A percentile compares a stretch with the other conserved stretches of the same genome.
Evolutionary conservation across 2,797 vertebrate species (phyloP).

Genomic region (Halcyon leucocephala): DNA sequence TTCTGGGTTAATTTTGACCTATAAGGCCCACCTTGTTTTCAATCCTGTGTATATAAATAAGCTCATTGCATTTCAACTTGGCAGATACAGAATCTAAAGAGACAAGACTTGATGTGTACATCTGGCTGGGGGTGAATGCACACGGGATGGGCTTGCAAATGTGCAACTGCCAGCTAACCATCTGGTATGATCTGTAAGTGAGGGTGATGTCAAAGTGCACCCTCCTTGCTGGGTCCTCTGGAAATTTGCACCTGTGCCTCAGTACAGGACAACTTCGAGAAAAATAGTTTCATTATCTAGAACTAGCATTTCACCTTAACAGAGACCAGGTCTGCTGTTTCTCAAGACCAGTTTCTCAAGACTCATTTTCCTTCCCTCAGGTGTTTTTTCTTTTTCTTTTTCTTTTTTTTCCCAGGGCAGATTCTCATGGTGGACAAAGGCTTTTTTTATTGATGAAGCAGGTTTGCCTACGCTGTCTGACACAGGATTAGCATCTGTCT

Average conservation of each 20-base stretch:
- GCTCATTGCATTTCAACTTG: slow-evolving; percentile 26
- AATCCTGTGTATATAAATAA: slow-evolving; percentile 20
- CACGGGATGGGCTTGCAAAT: slow-evolving; percentile 42
- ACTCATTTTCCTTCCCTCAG: neutral
- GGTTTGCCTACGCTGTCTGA: neutral
- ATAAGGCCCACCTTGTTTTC: neutral
- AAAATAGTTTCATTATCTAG: slow-evolving; percentile 4
- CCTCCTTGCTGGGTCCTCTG: neutral
- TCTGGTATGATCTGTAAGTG: slow-evolving; percentile 55
- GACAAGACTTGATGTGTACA: slow-evolving; percentile 54
- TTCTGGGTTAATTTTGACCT: slow-evolving; percentile 35
- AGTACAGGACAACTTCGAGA: neutral
- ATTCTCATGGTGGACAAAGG: neutral
- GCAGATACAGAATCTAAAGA: slow-evolving; percentile 30
- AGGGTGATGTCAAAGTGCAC: slow-evolving; percentile 59
- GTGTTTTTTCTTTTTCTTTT: neutral
- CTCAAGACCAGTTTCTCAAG: neutral
- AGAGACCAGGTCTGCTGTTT: neutral
- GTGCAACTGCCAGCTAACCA: slow-evolving; percentile 65
- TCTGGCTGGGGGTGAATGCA: slow-evolving; percentile 51
- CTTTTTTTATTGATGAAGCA: neutral
- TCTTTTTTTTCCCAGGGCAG: neutral
- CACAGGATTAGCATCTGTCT: slow-evolving; percentile 26
- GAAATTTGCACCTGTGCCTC: slow-evolving; percentile 33
- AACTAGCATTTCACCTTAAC: neutral